A percentile compares a stretch with the other conserved stretches of the same genome.
These are phyloP conservation scores for Tapera naevia DNA, from an alignment of 2,797 vertebrate species.

Conservation along the genomic window DNA sequence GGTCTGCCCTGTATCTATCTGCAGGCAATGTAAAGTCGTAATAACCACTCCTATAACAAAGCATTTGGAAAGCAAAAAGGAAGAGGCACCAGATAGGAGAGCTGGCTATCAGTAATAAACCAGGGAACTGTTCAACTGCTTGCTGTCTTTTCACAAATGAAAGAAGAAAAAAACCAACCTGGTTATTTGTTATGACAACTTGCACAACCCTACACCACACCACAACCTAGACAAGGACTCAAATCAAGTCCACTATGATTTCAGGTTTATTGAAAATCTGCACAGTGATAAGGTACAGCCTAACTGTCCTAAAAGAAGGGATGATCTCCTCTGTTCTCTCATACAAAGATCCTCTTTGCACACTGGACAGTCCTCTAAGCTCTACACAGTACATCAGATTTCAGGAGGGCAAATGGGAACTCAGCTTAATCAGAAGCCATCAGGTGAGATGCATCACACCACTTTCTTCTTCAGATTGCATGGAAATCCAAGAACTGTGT, in stretches of 20 bases:
- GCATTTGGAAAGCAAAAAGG: background rate
- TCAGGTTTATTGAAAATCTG: background rate
- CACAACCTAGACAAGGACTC: background rate
- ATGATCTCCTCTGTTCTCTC: background rate
- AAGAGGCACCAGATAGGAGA: background rate
- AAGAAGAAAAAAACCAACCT: background rate
- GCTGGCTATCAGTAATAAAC: background rate
- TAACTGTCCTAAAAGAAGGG: background rate
- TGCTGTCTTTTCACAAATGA: background rate
- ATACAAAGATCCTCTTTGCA: background rate
- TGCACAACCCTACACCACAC: background rate
- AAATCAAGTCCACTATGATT: background rate
- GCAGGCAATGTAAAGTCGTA: background rate
- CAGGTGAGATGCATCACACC: background rate
- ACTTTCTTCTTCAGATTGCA: slow-evolving; percentile 52
- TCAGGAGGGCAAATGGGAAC: background rate
- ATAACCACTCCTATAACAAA: background rate
- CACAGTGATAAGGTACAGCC: background rate
- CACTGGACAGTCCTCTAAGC: background rate
- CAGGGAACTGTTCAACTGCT: background rate
- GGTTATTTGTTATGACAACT: background rate
- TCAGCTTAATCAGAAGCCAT: slow-evolving; percentile 13
- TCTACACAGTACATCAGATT: background rate
- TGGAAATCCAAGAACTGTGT: slow-evolving; percentile 25
- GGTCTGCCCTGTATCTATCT: background rate